phyloP scores from a whole-genome alignment of 2,113 vertebrate genomes.

The Sinosuthora webbiana region DNA sequence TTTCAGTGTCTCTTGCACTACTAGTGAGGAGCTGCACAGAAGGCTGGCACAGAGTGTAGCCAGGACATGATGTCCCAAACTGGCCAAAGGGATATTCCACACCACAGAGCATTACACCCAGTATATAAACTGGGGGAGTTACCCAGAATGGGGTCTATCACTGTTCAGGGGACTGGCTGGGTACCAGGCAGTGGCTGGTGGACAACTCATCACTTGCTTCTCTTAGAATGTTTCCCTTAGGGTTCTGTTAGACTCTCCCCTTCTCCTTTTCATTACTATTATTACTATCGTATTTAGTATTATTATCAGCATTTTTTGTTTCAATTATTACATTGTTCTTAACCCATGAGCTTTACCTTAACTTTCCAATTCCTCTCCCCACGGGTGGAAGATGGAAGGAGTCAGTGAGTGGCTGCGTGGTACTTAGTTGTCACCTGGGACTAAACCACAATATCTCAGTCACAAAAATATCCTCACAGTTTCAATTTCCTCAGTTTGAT shows the following conservation, averaged over 20 bases:
- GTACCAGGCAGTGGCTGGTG: not conserved
- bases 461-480: not conserved
- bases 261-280: not conserved
- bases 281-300: not conserved
- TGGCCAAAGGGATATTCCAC: not conserved
- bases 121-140: not conserved
- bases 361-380: not conserved
- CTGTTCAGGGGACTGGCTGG: not conserved
- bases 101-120: not conserved
- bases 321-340: not conserved
- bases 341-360: not conserved
- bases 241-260: not conserved
- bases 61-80: not conserved
- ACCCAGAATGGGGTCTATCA: not conserved
- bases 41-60: not conserved
- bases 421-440: not conserved
- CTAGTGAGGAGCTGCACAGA: not conserved
- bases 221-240: not conserved
- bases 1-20: not conserved
- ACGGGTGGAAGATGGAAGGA: not conserved
- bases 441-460: not conserved
- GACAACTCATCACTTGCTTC: not conserved
- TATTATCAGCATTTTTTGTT: not conserved
- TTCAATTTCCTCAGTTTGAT: not conserved
- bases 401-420: not conserved